Evolutionary conservation across 2,797 vertebrate genomes (phyloP), one percentile per base, ranked within the genome.

Genomic region (Sebastes hopkinsi): DNA sequence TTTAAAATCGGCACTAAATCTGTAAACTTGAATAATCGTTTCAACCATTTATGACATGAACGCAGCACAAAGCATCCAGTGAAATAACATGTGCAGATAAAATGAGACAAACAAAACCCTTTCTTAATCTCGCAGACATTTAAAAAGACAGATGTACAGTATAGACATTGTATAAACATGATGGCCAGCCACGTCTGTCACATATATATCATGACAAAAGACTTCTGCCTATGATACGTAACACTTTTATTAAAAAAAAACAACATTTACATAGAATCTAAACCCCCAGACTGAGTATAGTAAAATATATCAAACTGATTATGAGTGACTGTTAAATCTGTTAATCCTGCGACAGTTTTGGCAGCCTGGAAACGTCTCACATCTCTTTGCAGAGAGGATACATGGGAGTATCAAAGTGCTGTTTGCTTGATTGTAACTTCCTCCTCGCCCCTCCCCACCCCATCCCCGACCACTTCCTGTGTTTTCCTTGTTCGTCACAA

Each of bases 371-470:
- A 5, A 52, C 72, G 8, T 77, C 34, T 59, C 6, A 4, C 8
- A 4, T 72, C 54, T 88, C 84, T 84, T 81, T 32, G 61, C 81
- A 78, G 68, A 84, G 58, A 73, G 72, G 82, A 88, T 56, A 80
- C 88, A 54, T 54, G 86, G 86, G 89, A 79, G 85, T 77, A 66
- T 92, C 92, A 95, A 95, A 95, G 94, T 92, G 94, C 93, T 71
- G 80, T 80, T 90, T 87, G 91, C 83, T 71, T 87, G 79, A 91
- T 89, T 90, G 84, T 84, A 27, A 91, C 83, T 78, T 86, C 86
- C 88, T 83, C 79, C 71, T 20, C 18, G 2, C 59, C 10, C 20
- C 50, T 25, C 29, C 20, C 23, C 1, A 46, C 65, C 6, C 20
- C 25, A 13, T 9, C 67, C 50, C 42, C 14, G 3, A 72, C 78